phyloP scores from a whole-genome alignment of 2,113 vertebrate genomes.

The Prunella fulvescens region DNA sequence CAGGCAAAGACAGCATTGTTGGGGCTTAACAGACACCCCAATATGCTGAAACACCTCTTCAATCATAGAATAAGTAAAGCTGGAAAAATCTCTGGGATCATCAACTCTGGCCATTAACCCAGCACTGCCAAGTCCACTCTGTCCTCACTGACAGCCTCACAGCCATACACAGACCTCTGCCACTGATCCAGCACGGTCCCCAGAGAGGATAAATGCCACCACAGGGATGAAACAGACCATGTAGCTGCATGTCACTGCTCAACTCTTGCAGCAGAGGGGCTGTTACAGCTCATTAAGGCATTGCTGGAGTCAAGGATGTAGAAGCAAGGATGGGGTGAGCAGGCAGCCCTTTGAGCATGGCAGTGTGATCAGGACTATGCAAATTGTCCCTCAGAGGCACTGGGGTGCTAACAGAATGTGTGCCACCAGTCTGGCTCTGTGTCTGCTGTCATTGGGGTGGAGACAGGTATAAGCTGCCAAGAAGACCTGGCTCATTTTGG shows the following conservation, averaged over 20 bases:
- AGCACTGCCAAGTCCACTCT: not conserved
- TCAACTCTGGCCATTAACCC: not conserved
- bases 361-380: rapidly evolving
- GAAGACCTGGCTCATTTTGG: not conserved
- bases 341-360: not conserved
- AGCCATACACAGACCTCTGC: rapidly evolving
- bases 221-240: not conserved
- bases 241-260: not conserved
- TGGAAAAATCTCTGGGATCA: not conserved
- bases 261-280: not conserved
- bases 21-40: not conserved
- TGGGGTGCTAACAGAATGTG: not conserved
- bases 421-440: not conserved
- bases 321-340: not conserved
- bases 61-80: not conserved
- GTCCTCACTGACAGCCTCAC: not conserved
- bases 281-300: not conserved
- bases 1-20: not conserved
- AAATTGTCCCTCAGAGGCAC: not conserved
- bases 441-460: not conserved
- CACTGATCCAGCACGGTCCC: not conserved
- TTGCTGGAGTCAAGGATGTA: not conserved
- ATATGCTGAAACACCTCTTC: not conserved
- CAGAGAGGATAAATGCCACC: not conserved
- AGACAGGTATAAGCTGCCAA: not conserved